phyloP scores from a whole-genome alignment of 2,888 invertebrate species.

The Thecocarcelia acutangulata region DNA sequence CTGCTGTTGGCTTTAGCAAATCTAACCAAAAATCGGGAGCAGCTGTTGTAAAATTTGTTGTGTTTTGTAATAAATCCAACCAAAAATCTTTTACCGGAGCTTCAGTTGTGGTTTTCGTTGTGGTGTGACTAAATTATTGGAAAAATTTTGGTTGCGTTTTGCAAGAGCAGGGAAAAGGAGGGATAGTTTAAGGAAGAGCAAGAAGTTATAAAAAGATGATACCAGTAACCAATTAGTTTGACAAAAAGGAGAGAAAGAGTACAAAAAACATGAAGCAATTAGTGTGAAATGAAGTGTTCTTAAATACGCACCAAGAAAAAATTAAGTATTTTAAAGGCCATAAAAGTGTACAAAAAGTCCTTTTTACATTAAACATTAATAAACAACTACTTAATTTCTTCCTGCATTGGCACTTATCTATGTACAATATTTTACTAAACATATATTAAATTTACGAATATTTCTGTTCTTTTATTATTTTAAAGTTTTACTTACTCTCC shows the following conservation, averaged over 20 bases:
- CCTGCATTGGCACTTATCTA: no score
- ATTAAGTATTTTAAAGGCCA: no score
- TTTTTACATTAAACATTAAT: no score
- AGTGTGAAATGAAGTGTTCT: background rate
- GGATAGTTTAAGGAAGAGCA: slow-evolving; percentile 45
- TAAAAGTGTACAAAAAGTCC: no score
- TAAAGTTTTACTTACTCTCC: slow-evolving; percentile 40
- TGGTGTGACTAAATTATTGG: slow-evolving; percentile 22
- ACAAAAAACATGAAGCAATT: slow-evolving; percentile 16
- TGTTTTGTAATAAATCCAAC: slow-evolving; percentile 61
- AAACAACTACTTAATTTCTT: no score
- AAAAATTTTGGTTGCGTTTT: slow-evolving; percentile 31
- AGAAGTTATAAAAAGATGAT: slow-evolving; percentile 47
- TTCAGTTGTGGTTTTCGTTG: slow-evolving; percentile 12
- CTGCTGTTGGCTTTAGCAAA: slow-evolving; percentile 23
- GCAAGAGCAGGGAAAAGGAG: slow-evolving; percentile 5
- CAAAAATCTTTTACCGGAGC: slow-evolving; percentile 61
- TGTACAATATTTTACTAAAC: no score
- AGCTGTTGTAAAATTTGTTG: slow-evolving; percentile 59
- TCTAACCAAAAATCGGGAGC: slow-evolving; percentile 61
- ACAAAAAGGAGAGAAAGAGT: background rate
- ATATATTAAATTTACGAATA: no score
- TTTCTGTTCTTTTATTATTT: no score
- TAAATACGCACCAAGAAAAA: no score
- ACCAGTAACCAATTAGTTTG: slow-evolving; percentile 58